These are phyloP conservation scores for Baronia brevicornis DNA, from an alignment of 2,888 invertebrate species.

Conservation along the genomic window DNA sequence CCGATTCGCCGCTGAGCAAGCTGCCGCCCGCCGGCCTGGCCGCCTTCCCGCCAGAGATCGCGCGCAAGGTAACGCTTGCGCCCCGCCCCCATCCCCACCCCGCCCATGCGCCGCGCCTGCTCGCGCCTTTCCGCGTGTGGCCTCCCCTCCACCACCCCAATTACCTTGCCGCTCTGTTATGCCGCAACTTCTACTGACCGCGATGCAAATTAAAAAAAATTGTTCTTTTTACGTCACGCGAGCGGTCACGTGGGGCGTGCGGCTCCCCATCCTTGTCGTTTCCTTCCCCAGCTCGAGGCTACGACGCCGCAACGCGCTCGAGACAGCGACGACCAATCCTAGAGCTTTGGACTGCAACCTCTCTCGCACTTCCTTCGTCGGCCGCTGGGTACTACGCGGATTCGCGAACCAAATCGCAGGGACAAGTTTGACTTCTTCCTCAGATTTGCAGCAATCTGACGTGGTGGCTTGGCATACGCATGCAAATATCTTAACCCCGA, in stretches of 20 bases:
- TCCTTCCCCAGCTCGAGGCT: slow-evolving; percentile 28
- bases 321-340: slow-evolving; percentile 22
- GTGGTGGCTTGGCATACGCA: slow-evolving; percentile 4
- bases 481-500: slow-evolving; percentile 1
- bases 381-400: slow-evolving; percentile 11
- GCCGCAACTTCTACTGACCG: slow-evolving; percentile 63
- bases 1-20: slow-evolving; percentile 72
- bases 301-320: slow-evolving; percentile 21
- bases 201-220: too few relatives aligned
- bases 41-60: slow-evolving; percentile 66
- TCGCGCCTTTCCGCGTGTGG: slow-evolving; percentile 34
- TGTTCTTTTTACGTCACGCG: too few relatives aligned
- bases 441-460: slow-evolving; percentile 4
- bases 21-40: slow-evolving; percentile 66
- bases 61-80: slow-evolving; percentile 66
- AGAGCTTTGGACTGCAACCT: slow-evolving; percentile 22
- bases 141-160: slow-evolving; percentile 56
- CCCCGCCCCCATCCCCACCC: slow-evolving; percentile 21
- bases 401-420: too few relatives aligned
- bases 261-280: slow-evolving; percentile 23
- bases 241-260: slow-evolving; percentile 15
- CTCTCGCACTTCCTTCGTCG: slow-evolving; percentile 22
- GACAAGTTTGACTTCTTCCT: slow-evolving; percentile 3
- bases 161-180: slow-evolving; percentile 64
- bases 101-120: slow-evolving; percentile 28